A percentile compares a stretch with the other conserved stretches of the same genome.
Conservation (phyloP, 2,888 invertebrate genomes). For the Acleris emargana region DNA sequence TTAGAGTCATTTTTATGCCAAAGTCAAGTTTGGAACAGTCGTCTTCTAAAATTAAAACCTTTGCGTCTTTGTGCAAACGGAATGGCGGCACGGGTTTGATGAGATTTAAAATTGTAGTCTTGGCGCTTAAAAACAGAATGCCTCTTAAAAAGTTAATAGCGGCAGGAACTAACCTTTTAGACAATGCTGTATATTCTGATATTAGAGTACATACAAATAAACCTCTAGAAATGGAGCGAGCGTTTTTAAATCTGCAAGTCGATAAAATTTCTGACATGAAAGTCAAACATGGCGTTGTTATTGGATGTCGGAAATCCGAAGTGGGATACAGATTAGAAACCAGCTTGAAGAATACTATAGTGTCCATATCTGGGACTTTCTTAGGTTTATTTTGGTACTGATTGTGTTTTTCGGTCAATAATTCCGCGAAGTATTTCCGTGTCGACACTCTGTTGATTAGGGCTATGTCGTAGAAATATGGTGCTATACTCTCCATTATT, state of each 20-base stretch:
- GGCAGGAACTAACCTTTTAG: slow-evolving; percentile 92
- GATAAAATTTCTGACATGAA: slow-evolving; percentile 92
- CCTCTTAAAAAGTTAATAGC: slow-evolving; percentile 91
- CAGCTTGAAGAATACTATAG: slow-evolving; percentile 91
- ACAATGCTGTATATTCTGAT: slow-evolving; percentile 90
- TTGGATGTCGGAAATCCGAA: slow-evolving; percentile 94
- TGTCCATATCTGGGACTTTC: slow-evolving; percentile 86
- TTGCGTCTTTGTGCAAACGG: slow-evolving; percentile 78
- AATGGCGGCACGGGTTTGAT: slow-evolving; percentile 88
- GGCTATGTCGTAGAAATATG: slow-evolving; percentile 87
- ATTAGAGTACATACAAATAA: slow-evolving; percentile 89
- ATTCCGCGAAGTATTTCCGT: slow-evolving; percentile 86
- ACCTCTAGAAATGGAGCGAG: slow-evolving; percentile 89
- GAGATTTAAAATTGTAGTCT: slow-evolving; percentile 83
- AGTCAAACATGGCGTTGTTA: slow-evolving; percentile 92
- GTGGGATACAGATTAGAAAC: slow-evolving; percentile 92
- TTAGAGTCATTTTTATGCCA: slow-evolving; percentile 74
- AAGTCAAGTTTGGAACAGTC: slow-evolving; percentile 69
- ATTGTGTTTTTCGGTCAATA: slow-evolving; percentile 88
- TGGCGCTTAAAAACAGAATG: slow-evolving; percentile 87
- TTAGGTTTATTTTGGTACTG: slow-evolving; percentile 84
- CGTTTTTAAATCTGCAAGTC: slow-evolving; percentile 84
- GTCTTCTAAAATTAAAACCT: slow-evolving; percentile 83
- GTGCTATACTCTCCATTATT: slow-evolving; percentile 82
- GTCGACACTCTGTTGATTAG: slow-evolving; percentile 88